Conservation (phyloP, 2,888 invertebrate genomes). For the Agonopterix alstromeriana region DNA sequence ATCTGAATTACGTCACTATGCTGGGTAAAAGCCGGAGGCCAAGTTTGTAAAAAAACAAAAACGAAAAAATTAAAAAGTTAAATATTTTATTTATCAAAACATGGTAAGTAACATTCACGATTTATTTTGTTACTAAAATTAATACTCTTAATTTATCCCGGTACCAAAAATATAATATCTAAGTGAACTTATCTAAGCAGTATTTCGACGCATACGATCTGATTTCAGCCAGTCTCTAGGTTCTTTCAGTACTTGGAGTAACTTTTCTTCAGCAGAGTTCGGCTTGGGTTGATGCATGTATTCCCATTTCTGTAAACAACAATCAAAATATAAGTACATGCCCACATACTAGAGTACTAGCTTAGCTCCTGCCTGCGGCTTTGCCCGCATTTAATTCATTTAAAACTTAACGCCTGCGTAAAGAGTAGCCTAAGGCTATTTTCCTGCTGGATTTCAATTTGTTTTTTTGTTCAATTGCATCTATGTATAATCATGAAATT, state of each 20-base stretch:
- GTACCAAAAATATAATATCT: background rate
- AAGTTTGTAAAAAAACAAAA: background rate
- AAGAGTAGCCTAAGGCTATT: too few species aligned
- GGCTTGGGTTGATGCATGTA: constrained; percentile 90
- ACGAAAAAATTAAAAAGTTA: constrained; percentile 9
- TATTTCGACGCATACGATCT: constrained; percentile 11
- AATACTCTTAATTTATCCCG: background rate
- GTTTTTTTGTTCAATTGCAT: too few species aligned
- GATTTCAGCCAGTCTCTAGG: constrained; percentile 89
- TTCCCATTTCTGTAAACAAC: constrained; percentile 87
- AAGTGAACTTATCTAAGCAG: background rate
- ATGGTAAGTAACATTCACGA: constrained; percentile 1
- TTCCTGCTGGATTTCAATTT: too few species aligned
- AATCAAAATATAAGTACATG: background rate
- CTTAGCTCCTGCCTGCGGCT: too few species aligned
- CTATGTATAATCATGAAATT: too few species aligned
- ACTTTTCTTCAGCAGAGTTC: constrained; percentile 83
- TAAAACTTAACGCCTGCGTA: too few species aligned
- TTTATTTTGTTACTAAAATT: constrained; percentile 1
- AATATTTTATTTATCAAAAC: constrained; percentile 10
- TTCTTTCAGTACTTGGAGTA: constrained; percentile 87
- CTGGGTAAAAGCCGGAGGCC: too few species aligned
- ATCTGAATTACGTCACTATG: too few species aligned
- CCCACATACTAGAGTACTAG: too few species aligned
- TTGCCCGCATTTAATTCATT: too few species aligned